These are phyloP conservation scores for Glossosoma conforme DNA, from an alignment of 1,140 invertebrate species.

Conservation along the genomic window DNA sequence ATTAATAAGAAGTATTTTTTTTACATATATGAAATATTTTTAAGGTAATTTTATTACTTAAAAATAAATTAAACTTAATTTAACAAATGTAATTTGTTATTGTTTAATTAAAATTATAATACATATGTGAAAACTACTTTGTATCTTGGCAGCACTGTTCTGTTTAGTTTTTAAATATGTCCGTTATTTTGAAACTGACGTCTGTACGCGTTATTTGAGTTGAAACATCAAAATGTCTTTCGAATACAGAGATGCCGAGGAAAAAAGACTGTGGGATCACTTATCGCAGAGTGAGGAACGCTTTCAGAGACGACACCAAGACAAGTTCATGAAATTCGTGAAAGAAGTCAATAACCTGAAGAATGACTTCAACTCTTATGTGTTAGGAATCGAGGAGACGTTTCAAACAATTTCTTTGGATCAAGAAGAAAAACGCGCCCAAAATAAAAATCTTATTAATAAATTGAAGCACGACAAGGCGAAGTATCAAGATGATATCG, in stretches of 20 bases:
- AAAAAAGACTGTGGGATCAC: slow-evolving; percentile 7
- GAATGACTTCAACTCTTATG: slow-evolving; percentile 2
- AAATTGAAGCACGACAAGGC: slow-evolving; percentile 6
- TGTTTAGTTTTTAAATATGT: slow-evolving; percentile 4
- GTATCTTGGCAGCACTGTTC: background rate
- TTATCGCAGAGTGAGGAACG: slow-evolving; percentile 9
- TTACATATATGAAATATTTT: background rate
- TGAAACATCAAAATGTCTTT: slow-evolving; percentile 5
- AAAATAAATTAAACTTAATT: too few relatives aligned
- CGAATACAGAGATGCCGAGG: slow-evolving; percentile 6
- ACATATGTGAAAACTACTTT: background rate
- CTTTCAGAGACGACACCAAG: slow-evolving; percentile 12
- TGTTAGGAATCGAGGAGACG: slow-evolving; percentile 8
- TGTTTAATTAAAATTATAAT: background rate
- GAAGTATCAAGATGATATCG: slow-evolving; percentile 4
- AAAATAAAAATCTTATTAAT: slow-evolving; percentile 9
- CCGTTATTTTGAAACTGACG: slow-evolving; percentile 15
- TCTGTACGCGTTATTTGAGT: background rate
- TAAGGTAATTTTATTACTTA: background rate
- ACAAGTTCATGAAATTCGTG: background rate
- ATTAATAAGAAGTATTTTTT: background rate
- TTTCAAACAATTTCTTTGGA: slow-evolving; percentile 2
- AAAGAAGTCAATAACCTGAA: slow-evolving; percentile 8
- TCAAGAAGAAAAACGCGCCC: slow-evolving; percentile 9
- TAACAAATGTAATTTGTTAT: too few relatives aligned